Evolutionary conservation across 2,113 vertebrate genomes (phyloP).

Genomic region (Terrapene triunguis): DNA sequence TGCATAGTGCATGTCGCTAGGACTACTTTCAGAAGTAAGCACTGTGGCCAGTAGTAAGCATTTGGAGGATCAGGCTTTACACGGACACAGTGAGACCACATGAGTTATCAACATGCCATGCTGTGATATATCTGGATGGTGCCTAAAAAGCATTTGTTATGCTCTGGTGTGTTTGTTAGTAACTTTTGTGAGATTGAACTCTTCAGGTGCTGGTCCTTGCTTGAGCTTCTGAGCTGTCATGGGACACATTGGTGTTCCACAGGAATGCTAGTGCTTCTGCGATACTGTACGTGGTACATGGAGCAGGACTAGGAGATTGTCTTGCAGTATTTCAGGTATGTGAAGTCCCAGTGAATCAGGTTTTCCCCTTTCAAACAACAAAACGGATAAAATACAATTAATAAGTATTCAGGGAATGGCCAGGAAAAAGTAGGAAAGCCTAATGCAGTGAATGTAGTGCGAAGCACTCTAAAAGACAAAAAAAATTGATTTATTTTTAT

Average conservation of each 20-base stretch:
- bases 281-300: neutral
- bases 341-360: neutral
- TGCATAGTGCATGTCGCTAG: neutral
- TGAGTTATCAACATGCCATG: neutral
- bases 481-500: neutral
- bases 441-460: accelerated
- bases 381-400: neutral
- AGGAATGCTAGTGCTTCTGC: neutral
- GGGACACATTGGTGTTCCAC: neutral
- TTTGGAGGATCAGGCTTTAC: neutral
- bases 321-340: neutral
- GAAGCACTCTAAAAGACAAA: neutral
- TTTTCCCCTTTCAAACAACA: neutral
- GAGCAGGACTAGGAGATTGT: neutral
- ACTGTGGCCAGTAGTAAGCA: neutral
- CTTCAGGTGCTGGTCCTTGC: neutral
- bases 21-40: neutral
- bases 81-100: accelerated
- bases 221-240: neutral
- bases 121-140: neutral
- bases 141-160: accelerated
- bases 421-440: neutral
- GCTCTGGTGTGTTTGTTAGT: neutral
- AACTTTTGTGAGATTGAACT: neutral
- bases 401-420: neutral